Conservation (phyloP, 2,888 invertebrate genomes). For the Arrhopalites spinosus region DNA sequence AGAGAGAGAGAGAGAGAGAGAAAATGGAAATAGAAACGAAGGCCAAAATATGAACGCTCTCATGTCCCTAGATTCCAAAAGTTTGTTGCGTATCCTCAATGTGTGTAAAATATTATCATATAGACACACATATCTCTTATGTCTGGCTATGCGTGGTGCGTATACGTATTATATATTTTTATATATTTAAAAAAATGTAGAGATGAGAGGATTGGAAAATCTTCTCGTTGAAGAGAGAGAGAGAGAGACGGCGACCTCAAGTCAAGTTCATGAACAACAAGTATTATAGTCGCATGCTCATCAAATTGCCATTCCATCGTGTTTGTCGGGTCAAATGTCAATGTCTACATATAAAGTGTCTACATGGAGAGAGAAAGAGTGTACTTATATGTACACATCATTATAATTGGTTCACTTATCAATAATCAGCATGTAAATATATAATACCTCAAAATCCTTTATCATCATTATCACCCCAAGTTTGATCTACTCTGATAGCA, state of each 20-base stretch:
- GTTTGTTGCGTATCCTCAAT: neutral
- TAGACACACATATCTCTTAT: neutral
- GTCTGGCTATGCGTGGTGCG: neutral
- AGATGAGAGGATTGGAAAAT: neutral
- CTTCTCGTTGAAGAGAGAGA: constrained; percentile 6
- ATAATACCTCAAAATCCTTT: neutral
- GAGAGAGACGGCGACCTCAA: constrained; percentile 18
- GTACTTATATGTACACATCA: too few species aligned
- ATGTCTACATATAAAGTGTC: neutral
- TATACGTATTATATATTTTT: neutral
- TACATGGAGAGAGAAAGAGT: neutral
- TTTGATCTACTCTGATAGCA: too few species aligned
- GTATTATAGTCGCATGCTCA: constrained; percentile 19
- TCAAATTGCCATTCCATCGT: constrained; percentile 24
- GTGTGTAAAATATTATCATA: neutral
- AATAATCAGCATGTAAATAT: neutral
- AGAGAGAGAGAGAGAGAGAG: too few species aligned
- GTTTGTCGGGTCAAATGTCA: constrained; percentile 35
- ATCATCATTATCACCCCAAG: neutral
- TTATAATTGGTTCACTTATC: constrained; percentile 7
- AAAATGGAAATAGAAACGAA: neutral
- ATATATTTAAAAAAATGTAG: neutral
- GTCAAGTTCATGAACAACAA: constrained; percentile 32
- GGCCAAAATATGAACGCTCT: neutral
- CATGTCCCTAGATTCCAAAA: neutral